Evolutionary conservation across 2,888 invertebrate genomes (phyloP).

Genomic region (Ectropis crepuscularia): DNA sequence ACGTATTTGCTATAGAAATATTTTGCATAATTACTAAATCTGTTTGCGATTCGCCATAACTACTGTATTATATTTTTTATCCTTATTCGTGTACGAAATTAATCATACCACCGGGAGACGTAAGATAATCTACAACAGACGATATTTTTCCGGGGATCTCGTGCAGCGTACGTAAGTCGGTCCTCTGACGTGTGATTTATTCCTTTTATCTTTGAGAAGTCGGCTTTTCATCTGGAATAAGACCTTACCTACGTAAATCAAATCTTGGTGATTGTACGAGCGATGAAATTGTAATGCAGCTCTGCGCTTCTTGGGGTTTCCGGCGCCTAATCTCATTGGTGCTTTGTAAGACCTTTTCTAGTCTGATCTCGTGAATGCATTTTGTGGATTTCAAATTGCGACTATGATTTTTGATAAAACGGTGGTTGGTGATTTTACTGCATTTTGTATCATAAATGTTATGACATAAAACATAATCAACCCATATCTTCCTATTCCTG

Average conservation of each 20-base stretch:
- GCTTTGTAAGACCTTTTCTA: slow-evolving; percentile 34
- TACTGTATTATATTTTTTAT: not conserved
- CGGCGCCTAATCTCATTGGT: slow-evolving; percentile 36
- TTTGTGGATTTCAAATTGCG: slow-evolving; percentile 18
- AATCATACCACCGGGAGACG: slow-evolving; percentile 31
- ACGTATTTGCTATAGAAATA: too few species aligned
- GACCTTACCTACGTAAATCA: slow-evolving; percentile 70
- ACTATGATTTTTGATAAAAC: slow-evolving; percentile 1
- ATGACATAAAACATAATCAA: too few species aligned
- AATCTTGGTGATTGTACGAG: slow-evolving; percentile 65
- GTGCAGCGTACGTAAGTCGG: slow-evolving; percentile 73
- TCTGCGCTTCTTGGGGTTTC: slow-evolving; percentile 38
- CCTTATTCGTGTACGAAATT: slow-evolving; percentile 14
- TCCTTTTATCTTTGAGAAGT: slow-evolving; percentile 72
- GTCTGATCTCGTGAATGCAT: slow-evolving; percentile 29
- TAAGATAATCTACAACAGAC: slow-evolving; percentile 48
- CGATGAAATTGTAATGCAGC: slow-evolving; percentile 65
- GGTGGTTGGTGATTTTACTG: not conserved
- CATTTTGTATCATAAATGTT: too few species aligned
- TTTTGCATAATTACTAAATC: too few species aligned
- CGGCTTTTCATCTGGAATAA: slow-evolving; percentile 73
- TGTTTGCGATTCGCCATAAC: not conserved
- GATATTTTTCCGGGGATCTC: slow-evolving; percentile 52
- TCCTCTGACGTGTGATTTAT: slow-evolving; percentile 77
- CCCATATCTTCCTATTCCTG: too few species aligned